Evolutionary conservation across 2,888 invertebrate species (phyloP).

Genomic region (Scrobipalpa costella): DNA sequence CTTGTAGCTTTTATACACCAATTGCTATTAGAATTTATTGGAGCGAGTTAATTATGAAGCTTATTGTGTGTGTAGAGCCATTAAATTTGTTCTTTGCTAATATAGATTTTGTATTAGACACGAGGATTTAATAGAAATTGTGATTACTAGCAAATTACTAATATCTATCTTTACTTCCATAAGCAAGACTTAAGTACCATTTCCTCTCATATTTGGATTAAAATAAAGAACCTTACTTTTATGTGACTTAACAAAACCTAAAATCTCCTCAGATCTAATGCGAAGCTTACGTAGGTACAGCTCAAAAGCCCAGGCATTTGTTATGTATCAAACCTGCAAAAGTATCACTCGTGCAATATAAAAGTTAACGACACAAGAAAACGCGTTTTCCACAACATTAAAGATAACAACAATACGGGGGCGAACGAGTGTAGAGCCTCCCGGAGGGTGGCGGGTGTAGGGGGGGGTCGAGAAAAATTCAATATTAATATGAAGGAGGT

Average conservation of each 20-base stretch:
- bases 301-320: conserved; percentile 49
- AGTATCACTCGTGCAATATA: conserved; percentile 81
- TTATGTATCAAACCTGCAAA: conserved; percentile 78
- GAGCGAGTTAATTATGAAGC: neutral
- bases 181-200: no score
- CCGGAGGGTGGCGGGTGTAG: conserved; percentile 77
- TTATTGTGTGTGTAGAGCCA: neutral
- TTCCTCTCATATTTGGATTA: neutral
- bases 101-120: no score
- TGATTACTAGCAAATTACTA: no score
- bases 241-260: neutral
- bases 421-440: conserved; percentile 80
- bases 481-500: conserved; percentile 90
- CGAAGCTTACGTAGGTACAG: neutral
- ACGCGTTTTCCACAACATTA: conserved; percentile 82
- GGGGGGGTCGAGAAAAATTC: conserved; percentile 87
- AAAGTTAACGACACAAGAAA: conserved; percentile 82
- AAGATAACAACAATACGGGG: conserved; percentile 82
- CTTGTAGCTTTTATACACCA: conserved; percentile 14
- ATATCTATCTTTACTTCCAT: no score
- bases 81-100: neutral
- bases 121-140: no score
- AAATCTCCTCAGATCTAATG: neutral
- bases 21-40: conserved; percentile 13
- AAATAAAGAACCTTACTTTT: neutral